Percentiles rank a stretch among this genome's conserved stretches.
Evolutionary conservation across 2,113 vertebrate species (phyloP).

Genomic region (Aptenodytes forsteri): DNA sequence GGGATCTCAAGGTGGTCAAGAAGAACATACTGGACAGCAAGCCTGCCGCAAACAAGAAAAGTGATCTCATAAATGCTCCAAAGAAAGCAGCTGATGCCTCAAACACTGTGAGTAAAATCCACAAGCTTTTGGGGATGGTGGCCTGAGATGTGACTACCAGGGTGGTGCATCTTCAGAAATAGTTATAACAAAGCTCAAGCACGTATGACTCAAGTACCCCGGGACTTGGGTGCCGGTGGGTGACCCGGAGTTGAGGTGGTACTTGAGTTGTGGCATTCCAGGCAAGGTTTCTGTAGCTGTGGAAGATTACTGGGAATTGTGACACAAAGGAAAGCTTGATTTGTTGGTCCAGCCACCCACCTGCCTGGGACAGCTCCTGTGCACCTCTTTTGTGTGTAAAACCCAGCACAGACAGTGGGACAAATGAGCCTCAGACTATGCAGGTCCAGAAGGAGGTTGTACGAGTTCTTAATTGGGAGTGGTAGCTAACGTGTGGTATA

Average conservation of each 20-base stretch:
- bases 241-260: background rate
- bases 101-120: slow-evolving; percentile 64
- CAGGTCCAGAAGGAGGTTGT: background rate
- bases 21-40: slow-evolving; percentile 93
- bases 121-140: background rate
- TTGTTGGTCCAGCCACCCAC: background rate
- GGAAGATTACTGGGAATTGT: background rate
- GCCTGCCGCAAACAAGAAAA: slow-evolving; percentile 80
- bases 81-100: slow-evolving; percentile 76
- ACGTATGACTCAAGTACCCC: accelerated
- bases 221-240: background rate
- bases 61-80: slow-evolving; percentile 79
- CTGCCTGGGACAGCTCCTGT: background rate
- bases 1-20: slow-evolving; percentile 94
- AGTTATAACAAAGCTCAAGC: background rate
- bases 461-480: no score
- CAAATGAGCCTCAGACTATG: accelerated
- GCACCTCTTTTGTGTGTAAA: background rate
- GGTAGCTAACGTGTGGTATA: accelerated
- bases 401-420: background rate
- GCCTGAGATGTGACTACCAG: accelerated
- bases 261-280: background rate
- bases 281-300: background rate
- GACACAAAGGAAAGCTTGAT: background rate
- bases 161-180: background rate